Evolutionary conservation across 1,140 invertebrate species (phyloP), one percentile per base, ranked within the genome.

Genomic region (Drosophila albomicans): DNA sequence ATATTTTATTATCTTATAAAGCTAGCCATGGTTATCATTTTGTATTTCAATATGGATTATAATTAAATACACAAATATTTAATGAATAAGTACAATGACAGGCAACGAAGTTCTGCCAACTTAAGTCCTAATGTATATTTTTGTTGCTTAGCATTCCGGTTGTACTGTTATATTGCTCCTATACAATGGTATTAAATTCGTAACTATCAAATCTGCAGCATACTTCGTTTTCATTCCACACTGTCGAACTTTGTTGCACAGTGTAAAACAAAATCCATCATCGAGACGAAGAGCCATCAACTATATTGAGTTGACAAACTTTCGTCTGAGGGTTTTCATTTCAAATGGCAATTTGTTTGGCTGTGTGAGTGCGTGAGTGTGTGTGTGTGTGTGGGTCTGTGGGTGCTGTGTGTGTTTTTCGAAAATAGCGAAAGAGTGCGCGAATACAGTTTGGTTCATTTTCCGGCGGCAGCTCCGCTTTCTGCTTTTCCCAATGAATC

Each of bases 401-500:
- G 20, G 3, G 3, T 25, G 20, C 20, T 64, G 48, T 15, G 49
- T 43, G 56, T 43, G 28, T 56, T 15, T 32, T 48, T 41, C 13
- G 4, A 8, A 7, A 48, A 49, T 7, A 48, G 58, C 48, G 69
- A 49, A 30, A 41, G 30, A 57, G 45, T 52, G 30, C 52, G 20
- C 52, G 45, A 66, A 30, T 65, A 65, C 48, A 56, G 68, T 71
- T 78, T 89, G 75, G 66, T 65, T 63, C 78, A 72, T 75, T 84
- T 79, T 62, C 51, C 70, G 70, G 67, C 67, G 61, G 67, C 72
- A 72, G 85, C 74, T 86, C 74, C 76, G 76, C 67, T 90, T 74
- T 81, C 68, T 75, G 75, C 73, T 84, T 64, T 79, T 73, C 72
- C 65, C 81, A 80, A 86, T 90, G 87, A 91, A 87, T 82, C 87